Percentiles rank a stretch among this genome's conserved stretches.
Evolutionary conservation across 2,888 invertebrate genomes (phyloP).

Genomic region (Drosophila ezoana): DNA sequence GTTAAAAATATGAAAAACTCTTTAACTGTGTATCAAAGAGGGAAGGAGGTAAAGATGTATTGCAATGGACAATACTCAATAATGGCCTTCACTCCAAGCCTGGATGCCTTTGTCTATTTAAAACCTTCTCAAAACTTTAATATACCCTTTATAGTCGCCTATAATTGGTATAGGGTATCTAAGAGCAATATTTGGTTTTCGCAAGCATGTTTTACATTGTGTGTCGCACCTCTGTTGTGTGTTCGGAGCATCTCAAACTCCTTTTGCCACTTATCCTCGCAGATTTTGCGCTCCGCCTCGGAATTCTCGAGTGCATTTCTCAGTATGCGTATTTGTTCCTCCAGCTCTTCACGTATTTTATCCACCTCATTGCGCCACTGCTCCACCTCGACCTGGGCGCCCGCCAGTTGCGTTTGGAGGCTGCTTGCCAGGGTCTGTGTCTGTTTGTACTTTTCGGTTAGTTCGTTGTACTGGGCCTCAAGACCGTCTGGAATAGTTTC

Average conservation of each 20-base stretch:
- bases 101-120: neutral
- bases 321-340: conserved; percentile 86
- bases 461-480: conserved; percentile 85
- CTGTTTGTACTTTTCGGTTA: conserved; percentile 85
- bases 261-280: conserved; percentile 87
- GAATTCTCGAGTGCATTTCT: conserved; percentile 87
- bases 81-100: no score
- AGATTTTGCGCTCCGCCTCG: conserved; percentile 86
- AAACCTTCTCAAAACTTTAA: neutral
- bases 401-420: conserved; percentile 83
- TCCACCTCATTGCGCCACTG: conserved; percentile 84
- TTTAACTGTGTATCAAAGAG: no score
- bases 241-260: conserved; percentile 88
- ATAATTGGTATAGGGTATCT: neutral
- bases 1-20: no score
- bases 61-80: no score
- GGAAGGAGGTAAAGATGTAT: no score
- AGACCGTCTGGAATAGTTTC: conserved; percentile 82
- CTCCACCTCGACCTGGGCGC: conserved; percentile 81
- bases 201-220: conserved; percentile 1
- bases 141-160: neutral
- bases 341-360: conserved; percentile 85
- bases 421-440: conserved; percentile 85
- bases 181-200: conserved; percentile 14
- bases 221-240: conserved; percentile 86